These are phyloP conservation scores for Caenorhabditis doughertyi DNA, from an alignment of 2,888 invertebrate species.

Conservation along the genomic window DNA sequence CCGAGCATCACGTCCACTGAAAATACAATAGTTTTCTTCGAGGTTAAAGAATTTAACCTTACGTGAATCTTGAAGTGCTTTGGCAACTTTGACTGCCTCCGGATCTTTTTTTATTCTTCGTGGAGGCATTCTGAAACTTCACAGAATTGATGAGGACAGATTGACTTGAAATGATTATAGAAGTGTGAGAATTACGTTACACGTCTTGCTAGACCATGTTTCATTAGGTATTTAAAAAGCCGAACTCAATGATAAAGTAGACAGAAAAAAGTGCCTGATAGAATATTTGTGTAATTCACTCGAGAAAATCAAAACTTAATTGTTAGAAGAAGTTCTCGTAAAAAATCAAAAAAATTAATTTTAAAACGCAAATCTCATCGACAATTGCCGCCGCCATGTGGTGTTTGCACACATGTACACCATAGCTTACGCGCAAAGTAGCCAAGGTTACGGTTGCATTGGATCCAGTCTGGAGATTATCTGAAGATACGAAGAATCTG, in stretches of 20 bases:
- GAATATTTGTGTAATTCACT: background rate
- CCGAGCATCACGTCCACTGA: background rate
- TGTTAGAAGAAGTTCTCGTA: background rate
- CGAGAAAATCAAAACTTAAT: background rate
- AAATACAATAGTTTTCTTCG: background rate
- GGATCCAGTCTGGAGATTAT: background rate
- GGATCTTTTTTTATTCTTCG: constrained; percentile 39
- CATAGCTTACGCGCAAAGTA: constrained; percentile 35
- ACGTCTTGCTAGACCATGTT: too few species aligned
- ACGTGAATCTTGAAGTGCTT: background rate
- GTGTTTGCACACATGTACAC: constrained; percentile 45
- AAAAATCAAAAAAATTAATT: constrained; percentile 6
- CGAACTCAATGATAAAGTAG: too few species aligned
- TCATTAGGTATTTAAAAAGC: too few species aligned
- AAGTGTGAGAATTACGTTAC: background rate
- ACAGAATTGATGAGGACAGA: background rate
- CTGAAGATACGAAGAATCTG: background rate
- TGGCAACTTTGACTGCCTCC: background rate
- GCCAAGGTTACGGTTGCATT: background rate
- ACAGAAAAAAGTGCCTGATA: too few species aligned
- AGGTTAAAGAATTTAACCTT: background rate
- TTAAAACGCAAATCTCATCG: background rate
- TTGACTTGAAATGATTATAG: background rate
- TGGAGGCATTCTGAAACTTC: constrained; percentile 44
- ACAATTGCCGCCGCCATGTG: constrained; percentile 28